Evolutionary conservation across 2,113 vertebrate species (phyloP), one percentile per base, ranked within the genome.

Genomic region (Haemorhous mexicanus): DNA sequence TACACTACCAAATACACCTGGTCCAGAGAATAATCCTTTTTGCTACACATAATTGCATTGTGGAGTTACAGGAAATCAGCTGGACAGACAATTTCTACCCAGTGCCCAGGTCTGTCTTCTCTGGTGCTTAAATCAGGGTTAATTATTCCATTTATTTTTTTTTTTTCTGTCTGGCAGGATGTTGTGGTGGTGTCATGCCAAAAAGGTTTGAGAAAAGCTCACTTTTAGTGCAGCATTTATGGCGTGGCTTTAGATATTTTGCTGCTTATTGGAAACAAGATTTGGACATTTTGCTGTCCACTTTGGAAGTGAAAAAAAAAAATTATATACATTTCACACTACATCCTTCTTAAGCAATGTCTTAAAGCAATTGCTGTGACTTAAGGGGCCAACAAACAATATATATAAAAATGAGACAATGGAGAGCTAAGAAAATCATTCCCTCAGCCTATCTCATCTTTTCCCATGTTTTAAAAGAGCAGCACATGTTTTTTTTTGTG

Each of bases 1-100:
- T 32, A 30, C 0, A 0, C n/a, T 81, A 13, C 19, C 37, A 74
- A 56, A 43, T 8, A 44, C 33, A 21, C 20, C 24, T 69, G 37
- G 13, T 37, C 15, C 46, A 87, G 46, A 37, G 59, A 80, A 86
- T 56, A 47, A 11, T 64, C 33, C 20, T 61, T 93, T 76, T 64
- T 61, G 53, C 64, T 79, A 73, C 37, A 26, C 16, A 12, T 15
- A 55, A 30, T 26, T 28, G 8, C 46, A 13, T 7, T 0, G 3
- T 33, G 63, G 39, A 79, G 33, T 76, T 80, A 47, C 6, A 88
- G 58, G 28, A 77, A 72, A 83, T 32, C 0, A 0, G 4, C 9
- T 56, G 32, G 79, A 69, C 11, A 67, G 6, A 90, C 20, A 67
- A 47, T 11, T 74, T 59, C 35, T 55, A 7, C 11, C 5, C 30